phyloP scores from a whole-genome alignment of 2,113 vertebrate genomes.

The Anhinga anhinga region DNA sequence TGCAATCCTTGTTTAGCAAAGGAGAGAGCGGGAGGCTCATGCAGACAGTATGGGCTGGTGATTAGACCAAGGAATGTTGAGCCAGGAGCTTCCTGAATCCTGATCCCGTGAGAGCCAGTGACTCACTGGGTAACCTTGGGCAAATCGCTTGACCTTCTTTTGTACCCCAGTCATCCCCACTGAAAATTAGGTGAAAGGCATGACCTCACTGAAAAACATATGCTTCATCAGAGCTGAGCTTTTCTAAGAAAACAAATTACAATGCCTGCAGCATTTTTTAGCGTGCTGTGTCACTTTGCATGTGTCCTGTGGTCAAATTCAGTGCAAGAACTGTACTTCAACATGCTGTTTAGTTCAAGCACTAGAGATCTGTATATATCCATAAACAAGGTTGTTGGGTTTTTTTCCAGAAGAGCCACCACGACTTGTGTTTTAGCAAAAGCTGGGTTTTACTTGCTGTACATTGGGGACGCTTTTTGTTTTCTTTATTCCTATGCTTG shows the following conservation, averaged over 20 bases:
- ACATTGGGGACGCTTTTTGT: neutral
- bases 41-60: neutral
- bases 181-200: constrained; percentile 67
- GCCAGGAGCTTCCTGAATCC: neutral
- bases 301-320: constrained; percentile 14
- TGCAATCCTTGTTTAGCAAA: neutral
- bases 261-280: constrained; percentile 40
- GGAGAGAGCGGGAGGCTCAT: neutral
- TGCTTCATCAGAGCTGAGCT: constrained; percentile 7
- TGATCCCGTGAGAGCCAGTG: neutral
- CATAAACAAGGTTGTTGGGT: neutral
- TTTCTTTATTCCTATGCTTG: neutral
- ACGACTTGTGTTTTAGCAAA: neutral
- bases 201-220: constrained; percentile 55
- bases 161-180: constrained; percentile 44
- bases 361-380: neutral
- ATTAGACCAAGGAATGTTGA: neutral
- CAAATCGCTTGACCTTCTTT: constrained; percentile 41
- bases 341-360: constrained; percentile 9
- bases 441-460: neutral
- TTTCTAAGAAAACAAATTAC: constrained; percentile 62
- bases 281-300: constrained; percentile 18
- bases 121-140: constrained; percentile 41
- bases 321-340: constrained; percentile 17
- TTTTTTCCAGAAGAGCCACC: neutral